Evolutionary conservation across 2,888 invertebrate genomes (phyloP), one percentile per base, ranked within the genome.

Genomic region (Sclerodermus sp.): DNA sequence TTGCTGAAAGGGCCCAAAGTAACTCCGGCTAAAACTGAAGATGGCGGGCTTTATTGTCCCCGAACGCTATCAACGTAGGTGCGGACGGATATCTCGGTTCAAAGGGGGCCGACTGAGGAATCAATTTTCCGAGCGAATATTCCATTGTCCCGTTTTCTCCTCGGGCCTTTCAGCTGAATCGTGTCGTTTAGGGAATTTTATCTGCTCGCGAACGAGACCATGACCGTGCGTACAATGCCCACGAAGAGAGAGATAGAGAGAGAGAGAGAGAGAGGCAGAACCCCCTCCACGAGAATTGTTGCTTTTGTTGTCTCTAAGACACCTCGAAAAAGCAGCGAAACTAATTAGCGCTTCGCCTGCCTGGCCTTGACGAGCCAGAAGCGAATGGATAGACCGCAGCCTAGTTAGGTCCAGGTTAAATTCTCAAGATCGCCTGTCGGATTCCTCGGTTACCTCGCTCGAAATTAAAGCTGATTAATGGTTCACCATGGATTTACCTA

Each of bases 161-260:
- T 58, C 44, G 34, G 51, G 18, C 34, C 23, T 50, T 49, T 51
- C 55, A 47, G 8, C 23, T 8, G 23, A 23, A 64, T 64, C 59
- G 62, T 50, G 62, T 51, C 56, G 55, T 60, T 64, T 65, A 51
- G 57, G 51, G 57, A 54, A 55, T 58, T 51, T 57, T 49, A 58
- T 59, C 45, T 80, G 81, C 81, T 81, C 78, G 80, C 79, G 82
- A 82, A 81, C 82, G 81, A 81, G 82, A 80, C 81, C 81, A 82
- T 82, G 82, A 82, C 83, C 82, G 80, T 74, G 79, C 81, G 82
- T 82, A 82, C 83, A 81, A 79, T 74, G 70, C 73, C 60, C n/a
- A 34, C 8, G 10, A 30, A 30, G 30, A 30, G 30, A 30, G 30
- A 30, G 30, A 30, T 6, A 30, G 30, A 30, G 30, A 30, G 30